Percentiles rank a stretch among this genome's conserved stretches.
Conservation (phyloP, 2,797 vertebrate genomes). For the Sebastes jordani region DNA sequence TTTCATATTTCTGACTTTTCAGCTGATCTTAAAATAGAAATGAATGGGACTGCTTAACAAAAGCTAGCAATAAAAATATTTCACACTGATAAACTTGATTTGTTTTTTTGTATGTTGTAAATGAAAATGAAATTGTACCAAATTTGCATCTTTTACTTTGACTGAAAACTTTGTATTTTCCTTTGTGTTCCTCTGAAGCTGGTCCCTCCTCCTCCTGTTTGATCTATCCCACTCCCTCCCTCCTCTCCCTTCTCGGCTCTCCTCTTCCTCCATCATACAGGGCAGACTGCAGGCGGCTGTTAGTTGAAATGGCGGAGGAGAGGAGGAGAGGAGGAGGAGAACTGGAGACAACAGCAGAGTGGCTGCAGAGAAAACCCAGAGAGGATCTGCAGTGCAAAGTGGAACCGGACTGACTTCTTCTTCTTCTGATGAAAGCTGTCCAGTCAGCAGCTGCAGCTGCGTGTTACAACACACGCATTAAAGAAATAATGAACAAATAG, state of each 20-base stretch:
- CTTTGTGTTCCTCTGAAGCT: no score
- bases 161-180: no score
- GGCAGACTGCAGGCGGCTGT: neutral
- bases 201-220: neutral
- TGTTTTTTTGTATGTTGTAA: no score
- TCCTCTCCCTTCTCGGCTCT: neutral
- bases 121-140: no score
- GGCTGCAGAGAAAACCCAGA: slow-evolving; percentile 21
- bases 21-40: no score
- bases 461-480: neutral
- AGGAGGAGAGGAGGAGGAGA: neutral
- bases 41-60: no score
- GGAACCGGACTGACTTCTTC: slow-evolving; percentile 18
- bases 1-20: no score
- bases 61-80: no score
- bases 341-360: neutral
- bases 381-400: neutral
- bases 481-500: no score
- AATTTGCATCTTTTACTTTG: no score
- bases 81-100: no score
- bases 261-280: slow-evolving; percentile 42
- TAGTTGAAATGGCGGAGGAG: slow-evolving; percentile 30
- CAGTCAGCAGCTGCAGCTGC: neutral
- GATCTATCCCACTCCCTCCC: neutral
- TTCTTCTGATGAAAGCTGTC: neutral